A percentile compares a stretch with the other conserved stretches of the same genome.
phyloP scores from a whole-genome alignment of 2,797 vertebrate genomes.

The Xiphorhynchus erythropygius region DNA sequence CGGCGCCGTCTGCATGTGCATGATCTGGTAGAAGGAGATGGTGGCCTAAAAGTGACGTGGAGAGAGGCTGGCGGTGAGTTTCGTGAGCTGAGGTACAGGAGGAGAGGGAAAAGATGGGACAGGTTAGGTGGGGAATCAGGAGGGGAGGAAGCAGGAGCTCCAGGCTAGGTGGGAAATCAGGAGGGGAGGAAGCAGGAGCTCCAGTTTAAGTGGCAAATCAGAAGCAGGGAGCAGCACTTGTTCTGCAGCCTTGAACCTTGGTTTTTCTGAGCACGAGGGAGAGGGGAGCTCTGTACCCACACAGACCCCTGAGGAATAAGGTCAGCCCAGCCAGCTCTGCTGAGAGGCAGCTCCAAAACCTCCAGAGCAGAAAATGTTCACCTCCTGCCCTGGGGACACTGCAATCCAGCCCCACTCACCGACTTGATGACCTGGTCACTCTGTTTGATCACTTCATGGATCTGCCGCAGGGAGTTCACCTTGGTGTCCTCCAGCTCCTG shows the following conservation, averaged over 20 bases:
- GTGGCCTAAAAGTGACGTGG: conserved; percentile 79
- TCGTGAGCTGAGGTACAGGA: accelerated
- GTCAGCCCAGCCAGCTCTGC: background rate
- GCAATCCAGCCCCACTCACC: conserved; percentile 72
- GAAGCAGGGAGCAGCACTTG: accelerated
- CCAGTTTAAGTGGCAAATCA: too few relatives aligned
- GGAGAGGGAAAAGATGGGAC: background rate
- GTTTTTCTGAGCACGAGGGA: background rate
- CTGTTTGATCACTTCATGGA: conserved; percentile 94
- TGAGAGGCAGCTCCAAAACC: background rate
- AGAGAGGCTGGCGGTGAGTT: background rate
- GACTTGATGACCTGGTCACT: conserved; percentile 93
- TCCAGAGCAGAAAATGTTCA: background rate
- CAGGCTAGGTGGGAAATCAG: too few relatives aligned
- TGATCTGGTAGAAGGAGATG: conserved; percentile 94
- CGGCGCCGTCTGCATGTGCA: conserved; percentile 93
- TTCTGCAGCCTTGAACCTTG: background rate
- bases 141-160: background rate
- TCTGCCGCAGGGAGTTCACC: conserved; percentile 88
- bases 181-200: too few relatives aligned
- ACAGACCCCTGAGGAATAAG: accelerated
- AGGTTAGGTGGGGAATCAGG: accelerated
- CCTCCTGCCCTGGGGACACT: background rate
- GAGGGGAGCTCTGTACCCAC: background rate
- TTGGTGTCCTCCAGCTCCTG: conserved; percentile 95